phyloP scores from a whole-genome alignment of 2,797 vertebrate genomes.

The Mergus octosetaceus region DNA sequence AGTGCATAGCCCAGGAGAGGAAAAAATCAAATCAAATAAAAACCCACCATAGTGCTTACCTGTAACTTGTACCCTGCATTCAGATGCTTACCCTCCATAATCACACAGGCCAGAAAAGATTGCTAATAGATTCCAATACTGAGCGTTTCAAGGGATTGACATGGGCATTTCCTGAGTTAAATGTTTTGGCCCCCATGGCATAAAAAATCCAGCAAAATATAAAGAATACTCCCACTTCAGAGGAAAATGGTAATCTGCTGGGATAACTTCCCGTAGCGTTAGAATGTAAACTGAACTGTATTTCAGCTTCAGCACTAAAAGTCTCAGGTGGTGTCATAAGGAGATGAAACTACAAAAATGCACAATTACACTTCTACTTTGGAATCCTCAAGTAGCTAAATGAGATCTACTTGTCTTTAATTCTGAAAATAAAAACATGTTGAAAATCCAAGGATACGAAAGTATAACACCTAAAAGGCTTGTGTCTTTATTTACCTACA shows the following conservation, averaged over 20 bases:
- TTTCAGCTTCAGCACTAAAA: too few species aligned
- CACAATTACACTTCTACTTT: too few species aligned
- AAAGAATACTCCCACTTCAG: not conserved
- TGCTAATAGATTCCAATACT: not conserved
- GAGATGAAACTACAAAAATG: too few species aligned
- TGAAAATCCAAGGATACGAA: too few species aligned
- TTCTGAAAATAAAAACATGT: too few species aligned
- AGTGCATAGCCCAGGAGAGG: not conserved
- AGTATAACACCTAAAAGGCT: too few species aligned
- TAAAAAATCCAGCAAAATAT: constrained; percentile 1
- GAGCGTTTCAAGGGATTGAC: not conserved
- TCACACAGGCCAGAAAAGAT: not conserved
- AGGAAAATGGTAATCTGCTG: not conserved
- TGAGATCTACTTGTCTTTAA: too few species aligned
- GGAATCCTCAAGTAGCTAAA: too few species aligned
- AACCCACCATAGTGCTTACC: not conserved
- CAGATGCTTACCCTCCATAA: not conserved
- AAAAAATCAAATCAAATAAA: not conserved
- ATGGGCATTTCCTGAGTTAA: constrained; percentile 8
- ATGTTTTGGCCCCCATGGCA: not conserved
- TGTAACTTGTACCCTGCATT: not conserved
- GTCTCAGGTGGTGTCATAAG: too few species aligned
- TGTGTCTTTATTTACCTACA: too few species aligned
- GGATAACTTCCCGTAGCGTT: not conserved
- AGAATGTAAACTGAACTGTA: too few species aligned